Base-by-base conservation (phyloP, 2,888 invertebrate genomes). In the Spodoptera littoralis region DNA sequence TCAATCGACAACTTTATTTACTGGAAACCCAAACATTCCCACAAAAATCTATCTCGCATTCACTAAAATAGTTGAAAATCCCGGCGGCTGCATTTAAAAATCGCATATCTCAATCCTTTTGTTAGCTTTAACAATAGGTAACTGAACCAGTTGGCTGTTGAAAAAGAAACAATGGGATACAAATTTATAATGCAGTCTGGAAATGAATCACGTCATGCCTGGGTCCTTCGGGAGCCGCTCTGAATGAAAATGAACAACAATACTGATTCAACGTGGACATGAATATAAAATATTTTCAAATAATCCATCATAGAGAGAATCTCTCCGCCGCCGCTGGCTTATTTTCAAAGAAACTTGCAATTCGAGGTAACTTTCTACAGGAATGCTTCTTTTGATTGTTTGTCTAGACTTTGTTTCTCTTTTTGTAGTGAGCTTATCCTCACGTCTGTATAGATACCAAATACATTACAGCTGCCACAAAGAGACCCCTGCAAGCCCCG, bases 121-220 rank as follows among this genome's bases (percentile, higher is more conserved):
- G 91, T 93, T 88, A 83, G 81, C 84, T 80, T 78, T 82, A 88
- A 92, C 92, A 92, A 92, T 89, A 88, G 91, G 87, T 88, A 88
- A 87, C 88, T 87, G 90, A 88, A 89, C 86, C 88, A 88, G 88
- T 87, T 88, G 86, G 86, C 84, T 84, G 88, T 79, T 90, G 86
- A 86, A 90, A 90, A 91, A 91, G 90, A 92, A 91, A 92, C 91
- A 92, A 92, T 89, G 85, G 88, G 80, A 88, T 88, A 91, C 92
- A 92, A 92, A 92, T 93, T 91, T 92, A 91, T 92, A 92, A 92
- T 92, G 90, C 90, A 91, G 90, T 90, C 89, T 88, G 89, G 87
- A 87, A 91, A 91, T 91, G 90, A 92, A 92, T 93, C 91, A 91
- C 92, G 90, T 90, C 90, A 90, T 84, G 85, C 81, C 84, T 76